Evolutionary conservation across 2,797 vertebrate species (phyloP), one percentile per base, ranked within the genome.

Genomic region (Caiman crocodilus): DNA sequence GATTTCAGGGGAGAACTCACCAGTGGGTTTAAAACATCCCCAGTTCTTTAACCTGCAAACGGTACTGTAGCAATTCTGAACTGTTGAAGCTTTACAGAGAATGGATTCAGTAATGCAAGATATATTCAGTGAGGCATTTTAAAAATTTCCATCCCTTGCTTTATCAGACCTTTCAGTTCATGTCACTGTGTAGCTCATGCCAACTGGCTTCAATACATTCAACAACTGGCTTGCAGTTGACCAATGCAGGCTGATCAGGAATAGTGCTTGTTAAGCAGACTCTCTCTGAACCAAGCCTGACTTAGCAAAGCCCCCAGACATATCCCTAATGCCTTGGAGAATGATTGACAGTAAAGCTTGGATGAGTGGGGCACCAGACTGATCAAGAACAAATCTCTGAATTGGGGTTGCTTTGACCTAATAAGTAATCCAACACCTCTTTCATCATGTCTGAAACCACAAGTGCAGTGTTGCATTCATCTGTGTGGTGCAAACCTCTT

Each of bases 121-220:
- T 23, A 2, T 75, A 42, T 50, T 55, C 55, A n/a, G 28, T 75
- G 25, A 75, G 17, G 55, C 8, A 23, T 58, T 77, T 20, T 25
- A 25, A 77, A 58, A 3, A 2, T 0, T 11, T 1, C 15, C 50
- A 50, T 50, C 42, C 42, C 42, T 50, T 50, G 42, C 42, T 11
- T 50, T 50, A 50, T 50, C 42, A 50, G 42, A 50, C 18, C 42
- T 12, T 60, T 35, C 78, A 78, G n/a, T 20, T 32, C n/a, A 20
- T n/a, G 2, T 15, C 14, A 76, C 5, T 32, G 25, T 50, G 6
- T 0, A 0, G 35, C 67, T 69, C 20, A 6, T 69, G 67, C 20
- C 67, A 69, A 21, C 32, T 69, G 67, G 67, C 20, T 69, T 69
- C 32, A 18, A 69, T 3, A 4, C 15, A 15, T 30, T 65, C n/a